phyloP scores from a whole-genome alignment of 2,888 invertebrate genomes.

The Perizoma affinitatum region DNA sequence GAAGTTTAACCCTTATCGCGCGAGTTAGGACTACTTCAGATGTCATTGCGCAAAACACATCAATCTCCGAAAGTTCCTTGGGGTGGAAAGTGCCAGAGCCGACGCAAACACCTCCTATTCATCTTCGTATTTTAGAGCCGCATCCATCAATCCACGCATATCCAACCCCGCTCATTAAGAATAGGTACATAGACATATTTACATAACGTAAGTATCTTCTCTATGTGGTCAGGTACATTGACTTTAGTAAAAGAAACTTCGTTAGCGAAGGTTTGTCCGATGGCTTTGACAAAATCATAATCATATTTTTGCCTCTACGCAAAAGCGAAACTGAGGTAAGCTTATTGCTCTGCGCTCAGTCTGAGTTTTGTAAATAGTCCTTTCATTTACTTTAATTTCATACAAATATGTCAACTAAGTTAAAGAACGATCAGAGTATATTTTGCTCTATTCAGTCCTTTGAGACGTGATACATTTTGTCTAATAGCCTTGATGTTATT shows the following conservation, averaged over 20 bases:
- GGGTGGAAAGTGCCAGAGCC: slow-evolving; percentile 31
- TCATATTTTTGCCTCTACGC: not conserved
- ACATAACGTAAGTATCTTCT: too few relatives aligned
- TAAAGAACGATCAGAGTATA: slow-evolving; percentile 34
- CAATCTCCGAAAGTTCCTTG: slow-evolving; percentile 57
- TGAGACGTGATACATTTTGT: slow-evolving; percentile 39
- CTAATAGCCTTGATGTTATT: too few relatives aligned
- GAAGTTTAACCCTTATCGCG: slow-evolving; percentile 50
- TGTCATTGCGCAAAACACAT: slow-evolving; percentile 61
- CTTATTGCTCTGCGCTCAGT: slow-evolving; percentile 30
- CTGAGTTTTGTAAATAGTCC: slow-evolving; percentile 31
- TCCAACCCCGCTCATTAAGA: slow-evolving; percentile 45
- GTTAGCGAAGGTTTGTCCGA: not conserved
- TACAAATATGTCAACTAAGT: slow-evolving; percentile 36
- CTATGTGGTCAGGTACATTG: not conserved
- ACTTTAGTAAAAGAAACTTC: slow-evolving; percentile 27
- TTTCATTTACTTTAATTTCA: slow-evolving; percentile 44
- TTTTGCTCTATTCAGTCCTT: slow-evolving; percentile 45
- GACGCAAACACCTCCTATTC: slow-evolving; percentile 46
- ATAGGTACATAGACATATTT: slow-evolving; percentile 1
- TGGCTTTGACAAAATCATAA: not conserved
- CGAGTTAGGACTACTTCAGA: slow-evolving; percentile 42
- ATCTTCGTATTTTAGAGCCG: slow-evolving; percentile 55
- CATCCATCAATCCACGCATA: slow-evolving; percentile 53
- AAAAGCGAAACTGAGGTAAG: slow-evolving; percentile 23